Percentiles rank a stretch among this genome's conserved stretches.
Evolutionary conservation across 2,888 invertebrate species (phyloP).

Genomic region (Psylliodes chrysocephalus): DNA sequence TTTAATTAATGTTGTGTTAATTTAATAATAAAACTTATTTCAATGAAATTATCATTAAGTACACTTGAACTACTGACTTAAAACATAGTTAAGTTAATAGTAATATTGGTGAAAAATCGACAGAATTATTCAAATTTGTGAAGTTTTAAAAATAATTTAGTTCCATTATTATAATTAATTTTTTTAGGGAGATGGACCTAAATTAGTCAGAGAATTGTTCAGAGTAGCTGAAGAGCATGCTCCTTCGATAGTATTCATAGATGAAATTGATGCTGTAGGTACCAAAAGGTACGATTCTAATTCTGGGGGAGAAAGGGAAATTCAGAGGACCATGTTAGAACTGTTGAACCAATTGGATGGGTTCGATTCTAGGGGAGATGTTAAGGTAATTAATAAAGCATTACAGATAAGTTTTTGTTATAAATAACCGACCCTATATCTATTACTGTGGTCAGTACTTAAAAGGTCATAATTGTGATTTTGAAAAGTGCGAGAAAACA

Average conservation of each 20-base stretch:
- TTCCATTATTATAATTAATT: constrained; percentile 1
- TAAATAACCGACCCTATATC: no score
- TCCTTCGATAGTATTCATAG: constrained; percentile 99
- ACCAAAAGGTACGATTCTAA: constrained; percentile 99
- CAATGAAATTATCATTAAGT: no score
- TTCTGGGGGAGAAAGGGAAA: constrained; percentile 98
- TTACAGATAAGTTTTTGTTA: no score
- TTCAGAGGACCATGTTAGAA: constrained; percentile 99
- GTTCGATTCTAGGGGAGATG: constrained; percentile 95
- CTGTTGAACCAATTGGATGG: constrained; percentile 98
- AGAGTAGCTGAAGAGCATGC: constrained; percentile 99
- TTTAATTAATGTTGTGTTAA: neutral
- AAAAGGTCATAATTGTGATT: no score
- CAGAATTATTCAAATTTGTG: no score
- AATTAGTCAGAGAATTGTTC: constrained; percentile 96
- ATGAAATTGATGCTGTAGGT: constrained; percentile 99
- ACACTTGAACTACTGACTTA: no score
- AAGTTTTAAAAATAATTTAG: neutral
- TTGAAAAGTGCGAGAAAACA: no score
- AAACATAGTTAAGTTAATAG: no score
- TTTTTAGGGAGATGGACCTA: constrained; percentile 93
- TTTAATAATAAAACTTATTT: neutral
- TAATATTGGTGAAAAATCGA: no score
- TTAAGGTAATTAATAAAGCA: no score
- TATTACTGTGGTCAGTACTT: no score